These are phyloP conservation scores for Dromococcyx pavoninus DNA, from an alignment of 2,797 vertebrate species.

Conservation along the genomic window DNA sequence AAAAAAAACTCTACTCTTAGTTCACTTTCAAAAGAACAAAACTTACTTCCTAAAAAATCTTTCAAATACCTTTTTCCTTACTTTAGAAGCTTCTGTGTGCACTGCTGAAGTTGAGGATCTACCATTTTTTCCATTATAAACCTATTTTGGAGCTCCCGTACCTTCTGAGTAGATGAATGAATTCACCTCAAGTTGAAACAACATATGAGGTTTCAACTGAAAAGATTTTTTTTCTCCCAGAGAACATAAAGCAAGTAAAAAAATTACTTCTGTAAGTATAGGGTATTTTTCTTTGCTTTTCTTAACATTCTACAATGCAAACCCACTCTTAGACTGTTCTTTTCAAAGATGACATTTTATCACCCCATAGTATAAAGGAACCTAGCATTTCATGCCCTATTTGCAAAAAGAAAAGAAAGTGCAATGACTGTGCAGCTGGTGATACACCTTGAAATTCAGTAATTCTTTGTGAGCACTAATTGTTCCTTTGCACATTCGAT, in stretches of 20 bases:
- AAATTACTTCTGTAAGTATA: constrained; percentile 14
- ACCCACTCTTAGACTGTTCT: neutral
- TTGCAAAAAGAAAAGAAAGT: neutral
- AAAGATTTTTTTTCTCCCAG: neutral
- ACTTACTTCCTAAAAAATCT: neutral
- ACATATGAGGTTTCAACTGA: constrained; percentile 12
- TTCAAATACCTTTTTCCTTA: neutral
- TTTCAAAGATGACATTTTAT: neutral
- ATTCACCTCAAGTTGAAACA: constrained; percentile 40
- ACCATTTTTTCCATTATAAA: constrained; percentile 12
- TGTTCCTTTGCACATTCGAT: neutral
- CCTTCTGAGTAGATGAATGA: constrained; percentile 9
- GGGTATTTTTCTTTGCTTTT: neutral
- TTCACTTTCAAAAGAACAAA: neutral
- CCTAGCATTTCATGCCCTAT: neutral
- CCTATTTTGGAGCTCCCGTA: neutral
- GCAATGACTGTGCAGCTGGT: neutral
- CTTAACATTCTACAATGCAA: constrained; percentile 6
- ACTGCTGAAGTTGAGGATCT: neutral
- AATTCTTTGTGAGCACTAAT: neutral
- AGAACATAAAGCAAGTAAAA: neutral
- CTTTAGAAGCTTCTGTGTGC: neutral
- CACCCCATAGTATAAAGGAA: neutral
- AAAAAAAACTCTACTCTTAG: neutral
- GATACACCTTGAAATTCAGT: neutral